Percentiles rank a stretch among this genome's conserved stretches.
phyloP scores from a whole-genome alignment of 2,113 vertebrate species.

The Ivindomyrus marchei region DNA sequence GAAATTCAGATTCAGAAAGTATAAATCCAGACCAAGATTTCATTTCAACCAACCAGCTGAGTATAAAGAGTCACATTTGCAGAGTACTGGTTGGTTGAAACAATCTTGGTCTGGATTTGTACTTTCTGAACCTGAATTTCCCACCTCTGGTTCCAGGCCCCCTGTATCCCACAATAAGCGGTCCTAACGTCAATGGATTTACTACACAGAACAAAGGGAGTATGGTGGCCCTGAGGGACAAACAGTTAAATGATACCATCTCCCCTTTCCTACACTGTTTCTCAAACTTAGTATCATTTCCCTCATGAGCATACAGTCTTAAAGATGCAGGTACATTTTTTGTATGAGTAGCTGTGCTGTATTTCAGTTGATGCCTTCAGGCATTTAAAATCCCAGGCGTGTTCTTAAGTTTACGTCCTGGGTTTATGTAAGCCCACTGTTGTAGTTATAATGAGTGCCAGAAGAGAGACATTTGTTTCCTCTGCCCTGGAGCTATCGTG shows the following conservation, averaged over 20 bases:
- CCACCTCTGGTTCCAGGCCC: background rate
- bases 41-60: background rate
- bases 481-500: slow-evolving; percentile 21
- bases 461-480: slow-evolving; percentile 20
- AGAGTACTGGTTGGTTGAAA: background rate
- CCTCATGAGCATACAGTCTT: background rate
- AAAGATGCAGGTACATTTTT: background rate
- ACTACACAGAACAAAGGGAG: background rate
- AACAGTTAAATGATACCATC: background rate
- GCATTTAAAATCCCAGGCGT: slow-evolving; percentile 1
- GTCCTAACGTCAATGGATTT: background rate
- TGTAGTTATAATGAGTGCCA: slow-evolving; percentile 25
- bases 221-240: background rate
- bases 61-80: background rate
- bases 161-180: background rate
- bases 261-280: background rate
- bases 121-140: background rate
- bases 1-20: background rate
- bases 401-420: slow-evolving; percentile 8
- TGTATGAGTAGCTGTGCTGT: background rate
- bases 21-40: background rate
- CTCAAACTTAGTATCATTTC: background rate
- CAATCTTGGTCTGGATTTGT: background rate
- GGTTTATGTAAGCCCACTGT: slow-evolving; percentile 6
- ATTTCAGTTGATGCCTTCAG: background rate